These are phyloP conservation scores for Podarcis cretensis DNA, from an alignment of 2,113 vertebrate genomes.

Conservation along the genomic window DNA sequence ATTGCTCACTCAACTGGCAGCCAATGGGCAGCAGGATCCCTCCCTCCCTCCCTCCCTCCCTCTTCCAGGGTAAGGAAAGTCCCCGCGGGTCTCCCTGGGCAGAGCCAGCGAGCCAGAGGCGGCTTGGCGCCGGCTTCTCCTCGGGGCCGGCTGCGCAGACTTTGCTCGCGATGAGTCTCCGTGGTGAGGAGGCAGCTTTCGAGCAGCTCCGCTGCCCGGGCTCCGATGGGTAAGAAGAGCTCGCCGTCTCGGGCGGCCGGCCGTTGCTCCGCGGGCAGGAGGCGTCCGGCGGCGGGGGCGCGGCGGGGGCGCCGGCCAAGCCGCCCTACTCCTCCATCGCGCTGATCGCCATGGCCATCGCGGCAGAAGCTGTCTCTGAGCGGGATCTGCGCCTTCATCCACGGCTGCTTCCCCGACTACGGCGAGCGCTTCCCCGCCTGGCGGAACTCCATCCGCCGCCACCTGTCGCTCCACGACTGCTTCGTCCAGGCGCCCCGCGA, in stretches of 20 bases:
- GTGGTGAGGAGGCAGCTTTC: background rate
- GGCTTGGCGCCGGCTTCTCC: background rate
- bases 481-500: conserved; percentile 95
- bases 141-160: background rate
- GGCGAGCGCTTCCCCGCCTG: conserved; percentile 89
- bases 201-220: conserved; percentile 15
- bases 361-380: conserved; percentile 88
- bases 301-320: no score
- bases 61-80: background rate
- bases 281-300: background rate
- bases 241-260: conserved; percentile 69
- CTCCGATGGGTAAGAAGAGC: conserved; percentile 61
- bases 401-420: conserved; percentile 90
- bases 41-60: background rate
- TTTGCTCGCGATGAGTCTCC: conserved; percentile 21
- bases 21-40: background rate
- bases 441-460: conserved; percentile 97
- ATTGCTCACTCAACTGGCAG: no score
- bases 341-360: conserved; percentile 93
- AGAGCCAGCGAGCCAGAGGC: background rate
- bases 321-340: conserved; percentile 66
- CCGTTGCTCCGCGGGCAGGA: background rate
- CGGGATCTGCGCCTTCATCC: conserved; percentile 93
- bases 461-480: conserved; percentile 96
- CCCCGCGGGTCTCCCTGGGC: background rate